Evolutionary conservation across 1,140 invertebrate genomes (phyloP).

Genomic region (Paraescarpia echinospica): DNA sequence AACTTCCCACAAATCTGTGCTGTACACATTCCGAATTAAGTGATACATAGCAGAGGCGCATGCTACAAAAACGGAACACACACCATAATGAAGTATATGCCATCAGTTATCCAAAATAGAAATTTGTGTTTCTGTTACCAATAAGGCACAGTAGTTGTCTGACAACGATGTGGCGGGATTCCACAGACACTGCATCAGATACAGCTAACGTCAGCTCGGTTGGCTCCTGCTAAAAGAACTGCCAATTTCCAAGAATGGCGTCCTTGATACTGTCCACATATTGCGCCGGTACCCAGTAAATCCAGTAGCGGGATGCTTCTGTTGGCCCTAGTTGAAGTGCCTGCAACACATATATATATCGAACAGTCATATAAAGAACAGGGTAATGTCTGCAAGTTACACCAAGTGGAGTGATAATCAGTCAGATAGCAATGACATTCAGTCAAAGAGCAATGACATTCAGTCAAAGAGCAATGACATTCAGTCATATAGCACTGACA

Average conservation of each 20-base stretch:
- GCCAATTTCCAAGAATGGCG: constrained; percentile 85
- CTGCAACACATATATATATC: constrained; percentile 61
- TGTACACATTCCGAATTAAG: background rate
- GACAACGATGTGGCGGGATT: background rate
- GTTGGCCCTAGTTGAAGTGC: constrained; percentile 83
- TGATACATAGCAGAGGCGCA: background rate
- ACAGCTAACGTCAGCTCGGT: background rate
- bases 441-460: background rate
- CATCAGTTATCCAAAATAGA: background rate
- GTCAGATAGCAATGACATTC: background rate
- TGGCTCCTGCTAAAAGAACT: constrained; percentile 66
- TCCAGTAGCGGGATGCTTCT: constrained; percentile 87
- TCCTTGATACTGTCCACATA: constrained; percentile 92
- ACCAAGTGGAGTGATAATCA: background rate
- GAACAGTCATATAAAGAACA: background rate
- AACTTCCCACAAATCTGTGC: background rate
- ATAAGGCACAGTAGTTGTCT: background rate
- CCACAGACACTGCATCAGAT: background rate
- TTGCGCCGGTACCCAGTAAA: constrained; percentile 90
- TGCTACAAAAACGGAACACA: background rate
- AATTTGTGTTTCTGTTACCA: background rate
- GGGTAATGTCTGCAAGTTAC: background rate
- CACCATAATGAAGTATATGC: background rate
- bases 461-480: background rate
- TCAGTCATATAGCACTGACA: background rate